These are phyloP conservation scores for Rhyacophila evoluta DNA, from an alignment of 2,888 invertebrate species.

Conservation along the genomic window DNA sequence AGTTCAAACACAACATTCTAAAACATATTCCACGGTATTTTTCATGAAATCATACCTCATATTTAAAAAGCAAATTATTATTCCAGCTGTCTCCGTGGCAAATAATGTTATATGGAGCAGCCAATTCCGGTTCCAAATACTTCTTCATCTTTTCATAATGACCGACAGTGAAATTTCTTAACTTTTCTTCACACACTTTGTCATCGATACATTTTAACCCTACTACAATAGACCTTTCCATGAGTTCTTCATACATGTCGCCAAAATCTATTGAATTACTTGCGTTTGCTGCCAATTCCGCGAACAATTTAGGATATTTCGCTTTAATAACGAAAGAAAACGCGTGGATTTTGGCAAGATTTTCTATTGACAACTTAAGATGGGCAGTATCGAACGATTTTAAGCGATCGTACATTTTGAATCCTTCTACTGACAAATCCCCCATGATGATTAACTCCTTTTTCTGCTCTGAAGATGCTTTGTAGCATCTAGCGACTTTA, in stretches of 20 bases:
- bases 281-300: not conserved
- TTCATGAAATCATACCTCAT: conserved; percentile 37
- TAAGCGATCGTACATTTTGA: conserved; percentile 37
- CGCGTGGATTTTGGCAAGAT: conserved; percentile 38
- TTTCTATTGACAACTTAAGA: conserved; percentile 32
- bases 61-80: conserved; percentile 50
- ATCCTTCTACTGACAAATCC: conserved; percentile 38
- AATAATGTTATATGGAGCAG: conserved; percentile 34
- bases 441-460: conserved; percentile 37
- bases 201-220: conserved; percentile 25
- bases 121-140: not conserved
- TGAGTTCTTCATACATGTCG: not conserved
- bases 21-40: too few species aligned
- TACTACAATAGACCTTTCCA: not conserved
- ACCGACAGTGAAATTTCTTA: not conserved
- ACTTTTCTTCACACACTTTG: not conserved
- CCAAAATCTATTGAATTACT: not conserved
- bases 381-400: conserved; percentile 43
- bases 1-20: too few species aligned
- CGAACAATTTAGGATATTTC: conserved; percentile 1
- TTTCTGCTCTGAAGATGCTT: conserved; percentile 15
- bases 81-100: conserved; percentile 51
- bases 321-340: conserved; percentile 41
- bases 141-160: not conserved
- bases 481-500: conserved; percentile 29